Conservation (phyloP, 1,140 invertebrate genomes). For the Hermetia illucens region DNA sequence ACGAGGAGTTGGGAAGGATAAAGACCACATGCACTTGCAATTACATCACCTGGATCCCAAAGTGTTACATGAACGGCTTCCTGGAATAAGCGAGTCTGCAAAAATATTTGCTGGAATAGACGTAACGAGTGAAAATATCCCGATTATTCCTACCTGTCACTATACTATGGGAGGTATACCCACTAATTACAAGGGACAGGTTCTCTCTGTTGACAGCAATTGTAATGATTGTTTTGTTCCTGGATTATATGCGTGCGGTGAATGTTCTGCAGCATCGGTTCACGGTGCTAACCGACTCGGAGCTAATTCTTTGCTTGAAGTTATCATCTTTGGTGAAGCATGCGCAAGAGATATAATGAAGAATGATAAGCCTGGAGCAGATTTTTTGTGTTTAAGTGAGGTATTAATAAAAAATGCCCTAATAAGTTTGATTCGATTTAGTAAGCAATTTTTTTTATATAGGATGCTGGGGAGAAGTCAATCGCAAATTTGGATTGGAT, state of each 20-base stretch:
- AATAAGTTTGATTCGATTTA: neutral
- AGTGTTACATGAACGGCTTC: slow-evolving; percentile 60
- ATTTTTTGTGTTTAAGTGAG: slow-evolving; percentile 46
- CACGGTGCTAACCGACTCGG: slow-evolving; percentile 94
- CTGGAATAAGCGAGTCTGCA: slow-evolving; percentile 78
- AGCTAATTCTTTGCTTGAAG: slow-evolving; percentile 89
- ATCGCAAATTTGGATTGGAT: slow-evolving; percentile 78
- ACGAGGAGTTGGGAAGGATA: slow-evolving; percentile 81
- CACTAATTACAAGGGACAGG: slow-evolving; percentile 89
- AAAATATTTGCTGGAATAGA: slow-evolving; percentile 96
- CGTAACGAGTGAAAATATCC: slow-evolving; percentile 88
- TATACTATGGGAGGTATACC: slow-evolving; percentile 97
- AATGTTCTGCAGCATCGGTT: slow-evolving; percentile 61
- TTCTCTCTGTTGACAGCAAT: slow-evolving; percentile 30
- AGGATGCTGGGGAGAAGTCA: slow-evolving; percentile 80
- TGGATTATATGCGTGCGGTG: slow-evolving; percentile 53
- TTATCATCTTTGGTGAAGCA: slow-evolving; percentile 91
- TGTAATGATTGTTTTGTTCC: slow-evolving; percentile 49
- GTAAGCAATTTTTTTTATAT: neutral
- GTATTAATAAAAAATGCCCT: slow-evolving; percentile 32
- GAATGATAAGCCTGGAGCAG: slow-evolving; percentile 69
- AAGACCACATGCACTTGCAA: slow-evolving; percentile 91
- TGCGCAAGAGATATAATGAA: slow-evolving; percentile 75
- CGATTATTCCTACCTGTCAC: slow-evolving; percentile 91
- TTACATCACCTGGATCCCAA: slow-evolving; percentile 88